Evolutionary conservation across 2,113 vertebrate genomes (phyloP), one percentile per base, ranked within the genome.

Genomic region (Canis aureus): DNA sequence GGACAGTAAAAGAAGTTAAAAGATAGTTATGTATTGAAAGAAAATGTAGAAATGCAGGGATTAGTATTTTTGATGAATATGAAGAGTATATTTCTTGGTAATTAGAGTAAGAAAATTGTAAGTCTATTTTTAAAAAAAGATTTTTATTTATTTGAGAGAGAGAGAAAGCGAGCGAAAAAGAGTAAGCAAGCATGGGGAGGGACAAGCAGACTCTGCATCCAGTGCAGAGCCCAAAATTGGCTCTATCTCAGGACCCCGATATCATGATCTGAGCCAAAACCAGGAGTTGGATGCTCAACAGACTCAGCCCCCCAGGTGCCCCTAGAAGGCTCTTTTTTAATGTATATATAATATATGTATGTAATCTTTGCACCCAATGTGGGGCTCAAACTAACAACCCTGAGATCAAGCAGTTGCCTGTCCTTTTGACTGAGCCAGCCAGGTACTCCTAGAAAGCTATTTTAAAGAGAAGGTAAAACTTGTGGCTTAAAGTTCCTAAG

Each of bases 401-500:
- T 32, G 32, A 69, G 32, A 32, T n/a, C 66, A 69, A n/a, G 66
- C 43, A 69, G 32, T 69, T 17, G 32, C 32, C n/a, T 69, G 66
- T 8, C n/a, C 32, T n/a, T 69, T 16, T 69, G 66, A 69, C 32
- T 69, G 32, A 19, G 32, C 8, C 66, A 69, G 29, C 66, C 29
- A 15, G 66, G 29, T 67, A 67, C 29, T 67, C 66, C 66, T 67
- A 43, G 71, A 74, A 74, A 20, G 49, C 15, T 86, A 66, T 62
- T 60, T 79, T 57, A 94, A 84, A 94, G 43, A 94, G 55, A 91
- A 81, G 6, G 10, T 60, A 86, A 85, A 86, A n/a, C 53, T 7
- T 80, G 59, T 51, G 43, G 43, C 60, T 60, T 62, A 43, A n/a
- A 49, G 32, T 82, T 69, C 38, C 53, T 78, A 69, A 38, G 15